These are phyloP conservation scores for Oncorhynchus clarkii DNA, from an alignment of 2,113 vertebrate species.

Conservation along the genomic window DNA sequence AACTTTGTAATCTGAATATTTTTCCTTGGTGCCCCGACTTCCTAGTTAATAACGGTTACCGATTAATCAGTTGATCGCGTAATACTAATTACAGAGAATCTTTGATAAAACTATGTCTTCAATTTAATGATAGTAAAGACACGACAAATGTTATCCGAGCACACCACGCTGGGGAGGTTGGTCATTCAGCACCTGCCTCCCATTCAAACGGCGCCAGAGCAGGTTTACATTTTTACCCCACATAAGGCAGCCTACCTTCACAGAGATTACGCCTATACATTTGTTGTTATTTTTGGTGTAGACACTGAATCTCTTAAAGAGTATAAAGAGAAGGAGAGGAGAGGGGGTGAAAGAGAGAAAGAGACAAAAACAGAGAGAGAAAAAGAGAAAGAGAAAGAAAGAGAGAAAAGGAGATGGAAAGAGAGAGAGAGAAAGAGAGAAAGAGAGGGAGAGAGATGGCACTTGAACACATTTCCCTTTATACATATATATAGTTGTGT, in stretches of 20 bases:
- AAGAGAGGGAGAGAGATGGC: not conserved
- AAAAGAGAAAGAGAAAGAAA: not conserved
- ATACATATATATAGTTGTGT: not conserved
- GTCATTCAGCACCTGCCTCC: slow-evolving; percentile 41
- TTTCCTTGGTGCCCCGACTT: no score
- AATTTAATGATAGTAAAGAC: no score
- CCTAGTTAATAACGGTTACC: no score
- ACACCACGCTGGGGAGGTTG: not conserved
- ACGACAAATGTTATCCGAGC: not conserved
- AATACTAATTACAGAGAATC: no score
- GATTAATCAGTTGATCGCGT: no score
- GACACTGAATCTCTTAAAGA: slow-evolving; percentile 41
- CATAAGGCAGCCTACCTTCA: slow-evolving; percentile 49
- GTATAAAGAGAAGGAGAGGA: not conserved
- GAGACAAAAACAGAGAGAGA: not conserved
- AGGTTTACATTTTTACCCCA: slow-evolving; percentile 49
- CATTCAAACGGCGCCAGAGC: slow-evolving; percentile 28
- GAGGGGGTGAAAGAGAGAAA: not conserved
- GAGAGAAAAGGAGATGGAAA: not conserved
- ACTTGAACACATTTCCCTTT: not conserved
- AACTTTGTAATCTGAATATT: no score
- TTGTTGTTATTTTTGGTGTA: slow-evolving; percentile 52
- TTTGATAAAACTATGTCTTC: no score
- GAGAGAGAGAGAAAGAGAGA: not conserved
- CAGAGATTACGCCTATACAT: slow-evolving; percentile 59